Conservation (phyloP, 2,888 invertebrate genomes). For the Congeria kusceri region DNA sequence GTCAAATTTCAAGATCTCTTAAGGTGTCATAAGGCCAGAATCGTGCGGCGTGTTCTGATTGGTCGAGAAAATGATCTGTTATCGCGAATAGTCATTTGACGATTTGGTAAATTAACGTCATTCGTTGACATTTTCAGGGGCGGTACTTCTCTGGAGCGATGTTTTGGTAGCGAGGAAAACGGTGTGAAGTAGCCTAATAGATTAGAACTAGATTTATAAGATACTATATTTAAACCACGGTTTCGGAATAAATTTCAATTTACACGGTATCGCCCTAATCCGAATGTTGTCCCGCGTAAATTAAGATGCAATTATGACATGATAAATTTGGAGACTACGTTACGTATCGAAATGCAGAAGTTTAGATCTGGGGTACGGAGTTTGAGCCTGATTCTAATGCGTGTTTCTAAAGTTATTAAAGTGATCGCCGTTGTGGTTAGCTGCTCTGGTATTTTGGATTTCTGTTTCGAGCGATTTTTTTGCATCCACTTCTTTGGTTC, state of each 20-base stretch:
- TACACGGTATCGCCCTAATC: slow-evolving; percentile 51
- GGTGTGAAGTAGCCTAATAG: slow-evolving; percentile 51
- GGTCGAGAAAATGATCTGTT: slow-evolving; percentile 27
- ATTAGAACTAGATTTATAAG: slow-evolving; percentile 44
- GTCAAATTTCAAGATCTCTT: slow-evolving; percentile 62
- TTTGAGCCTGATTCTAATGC: no score
- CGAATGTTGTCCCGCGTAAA: slow-evolving; percentile 36
- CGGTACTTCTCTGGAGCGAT: slow-evolving; percentile 59
- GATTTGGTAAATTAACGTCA: slow-evolving; percentile 42
- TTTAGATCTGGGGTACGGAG: no score
- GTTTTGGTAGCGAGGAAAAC: slow-evolving; percentile 58
- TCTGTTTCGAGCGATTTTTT: no score
- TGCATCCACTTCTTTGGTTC: no score
- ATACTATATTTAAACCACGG: slow-evolving; percentile 56
- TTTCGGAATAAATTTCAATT: slow-evolving; percentile 53
- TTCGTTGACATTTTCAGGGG: slow-evolving; percentile 39
- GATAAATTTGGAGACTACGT: slow-evolving; percentile 2
- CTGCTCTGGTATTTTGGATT: no score
- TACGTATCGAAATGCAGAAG: no score
- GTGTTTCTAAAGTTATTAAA: no score
- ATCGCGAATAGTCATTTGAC: slow-evolving; percentile 40
- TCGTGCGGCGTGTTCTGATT: slow-evolving; percentile 35
- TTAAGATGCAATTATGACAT: slow-evolving; percentile 22
- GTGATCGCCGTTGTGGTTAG: no score
- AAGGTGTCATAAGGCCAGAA: slow-evolving; percentile 59